Conservation (phyloP, 2,113 vertebrate species). For the Sceloporus undulatus region DNA sequence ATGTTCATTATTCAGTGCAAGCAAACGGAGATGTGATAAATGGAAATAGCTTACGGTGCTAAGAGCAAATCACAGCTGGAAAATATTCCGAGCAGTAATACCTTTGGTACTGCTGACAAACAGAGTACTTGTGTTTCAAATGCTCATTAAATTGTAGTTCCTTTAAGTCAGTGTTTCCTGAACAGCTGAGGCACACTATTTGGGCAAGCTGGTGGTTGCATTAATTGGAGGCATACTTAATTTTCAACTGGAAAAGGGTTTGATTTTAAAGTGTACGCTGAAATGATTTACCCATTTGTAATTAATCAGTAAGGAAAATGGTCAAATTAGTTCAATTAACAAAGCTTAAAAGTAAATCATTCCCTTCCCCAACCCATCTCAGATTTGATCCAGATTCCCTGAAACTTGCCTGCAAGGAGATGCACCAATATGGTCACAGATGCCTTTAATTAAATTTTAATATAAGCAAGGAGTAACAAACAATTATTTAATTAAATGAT, state of each 20-base stretch:
- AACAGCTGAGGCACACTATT: not conserved
- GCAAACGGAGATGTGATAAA: slow-evolving; percentile 14
- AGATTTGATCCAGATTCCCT: not conserved
- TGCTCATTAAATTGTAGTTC: slow-evolving; percentile 25
- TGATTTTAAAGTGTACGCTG: not conserved
- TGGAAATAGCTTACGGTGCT: slow-evolving; percentile 23
- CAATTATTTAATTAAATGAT: slow-evolving; percentile 12
- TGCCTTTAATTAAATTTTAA: not conserved
- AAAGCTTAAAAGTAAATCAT: not conserved
- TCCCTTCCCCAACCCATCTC: not conserved
- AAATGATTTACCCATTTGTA: not conserved
- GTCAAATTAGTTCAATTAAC: not conserved
- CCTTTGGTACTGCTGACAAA: slow-evolving; percentile 37
- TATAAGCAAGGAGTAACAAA: not conserved
- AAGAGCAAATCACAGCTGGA: slow-evolving; percentile 42
- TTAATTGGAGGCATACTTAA: not conserved
- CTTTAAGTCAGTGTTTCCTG: slow-evolving; percentile 30
- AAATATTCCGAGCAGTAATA: slow-evolving; percentile 28
- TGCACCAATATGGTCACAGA: not conserved
- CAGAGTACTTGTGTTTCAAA: slow-evolving; percentile 30
- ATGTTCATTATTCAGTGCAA: not conserved
- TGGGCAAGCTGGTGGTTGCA: not conserved
- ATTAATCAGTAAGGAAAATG: slow-evolving; percentile 5
- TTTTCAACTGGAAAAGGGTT: not conserved
- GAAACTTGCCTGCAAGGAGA: not conserved